Base-by-base conservation (phyloP, 2,797 vertebrate species). In the Ctenosaura bakeri region DNA sequence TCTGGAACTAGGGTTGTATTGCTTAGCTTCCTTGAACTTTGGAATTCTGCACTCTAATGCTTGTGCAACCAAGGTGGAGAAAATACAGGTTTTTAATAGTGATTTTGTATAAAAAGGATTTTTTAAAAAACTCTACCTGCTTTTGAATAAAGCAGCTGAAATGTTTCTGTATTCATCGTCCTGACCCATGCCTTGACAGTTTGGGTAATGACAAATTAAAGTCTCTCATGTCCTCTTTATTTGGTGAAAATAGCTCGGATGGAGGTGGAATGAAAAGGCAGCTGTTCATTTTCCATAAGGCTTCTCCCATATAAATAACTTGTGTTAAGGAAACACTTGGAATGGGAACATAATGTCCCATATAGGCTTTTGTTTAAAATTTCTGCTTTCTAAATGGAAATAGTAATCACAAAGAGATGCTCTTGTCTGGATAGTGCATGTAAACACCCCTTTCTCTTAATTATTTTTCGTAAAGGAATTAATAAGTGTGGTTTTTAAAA, bases 331-430 rank as follows among this genome's bases (percentile, higher is more conserved):
- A 91, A 90, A 82, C 93, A 38, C 94, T 88, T 82, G 64, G 46
- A 83, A 94, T 92, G 88, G 92, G 88, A 95, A 92, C 92, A 94
- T 94, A 92, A 86, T 94, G 94, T 95, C 90, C 94, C 89, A 92
- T 96, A 94, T 93, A 93, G 91, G 88, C 91, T 95, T 91, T 95
- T 94, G 82, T 93, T 95, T 93, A 93, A 94, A 91, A 95, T 94
- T 97, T 95, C 82, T 93, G 94, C 94, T 73, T 95, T 94, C 95
- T 94, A 88, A 93, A 94, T 93, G 85, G 91, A 92, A 93, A 91
- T 91, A 94, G 95, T 95, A 96, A 95, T 97, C 93, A 94, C 88
- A 94, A 93, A 91, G 93, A 94, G 95, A 35, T 95, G 84, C 92
- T 93, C 42, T 88, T 94, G 90, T 52, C 69, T 93, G 95, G 85